These are phyloP conservation scores for Cataglyphis altisquamis DNA, from an alignment of 2,888 invertebrate species.

Conservation along the genomic window DNA sequence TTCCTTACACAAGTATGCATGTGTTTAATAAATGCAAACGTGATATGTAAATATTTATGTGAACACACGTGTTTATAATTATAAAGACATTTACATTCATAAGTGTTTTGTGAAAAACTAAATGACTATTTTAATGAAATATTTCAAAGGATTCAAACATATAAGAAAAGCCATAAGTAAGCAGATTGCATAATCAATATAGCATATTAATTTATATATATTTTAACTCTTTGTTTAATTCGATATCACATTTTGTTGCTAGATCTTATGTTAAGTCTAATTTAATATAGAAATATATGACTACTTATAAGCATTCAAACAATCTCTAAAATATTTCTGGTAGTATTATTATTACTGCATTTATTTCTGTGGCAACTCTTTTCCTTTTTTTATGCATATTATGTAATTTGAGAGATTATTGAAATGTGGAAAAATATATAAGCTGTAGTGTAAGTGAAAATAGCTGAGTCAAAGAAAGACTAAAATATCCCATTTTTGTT, in stretches of 20 bases:
- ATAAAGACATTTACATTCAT: neutral
- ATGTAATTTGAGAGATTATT: neutral
- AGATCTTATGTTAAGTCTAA: too few species aligned
- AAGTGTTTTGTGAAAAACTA: neutral
- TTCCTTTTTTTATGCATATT: neutral
- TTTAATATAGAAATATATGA: too few species aligned
- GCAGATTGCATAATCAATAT: neutral
- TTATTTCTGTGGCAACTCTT: too few species aligned
- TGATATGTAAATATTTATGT: constrained; percentile 21
- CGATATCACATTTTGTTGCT: too few species aligned
- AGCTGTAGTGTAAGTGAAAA: neutral
- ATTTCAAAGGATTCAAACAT: neutral
- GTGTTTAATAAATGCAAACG: constrained; percentile 31
- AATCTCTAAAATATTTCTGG: too few species aligned
- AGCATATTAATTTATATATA: neutral
- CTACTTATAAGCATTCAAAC: neutral
- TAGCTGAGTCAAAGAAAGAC: neutral
- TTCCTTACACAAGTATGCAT: constrained; percentile 46
- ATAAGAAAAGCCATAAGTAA: neutral
- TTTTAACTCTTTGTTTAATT: neutral
- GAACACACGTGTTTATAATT: neutral
- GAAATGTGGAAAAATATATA: neutral
- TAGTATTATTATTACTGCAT: too few species aligned
- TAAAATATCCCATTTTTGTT: too few species aligned
- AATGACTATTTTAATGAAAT: neutral